phyloP scores from a whole-genome alignment of 2,113 vertebrate species.

The Trinectes maculatus region DNA sequence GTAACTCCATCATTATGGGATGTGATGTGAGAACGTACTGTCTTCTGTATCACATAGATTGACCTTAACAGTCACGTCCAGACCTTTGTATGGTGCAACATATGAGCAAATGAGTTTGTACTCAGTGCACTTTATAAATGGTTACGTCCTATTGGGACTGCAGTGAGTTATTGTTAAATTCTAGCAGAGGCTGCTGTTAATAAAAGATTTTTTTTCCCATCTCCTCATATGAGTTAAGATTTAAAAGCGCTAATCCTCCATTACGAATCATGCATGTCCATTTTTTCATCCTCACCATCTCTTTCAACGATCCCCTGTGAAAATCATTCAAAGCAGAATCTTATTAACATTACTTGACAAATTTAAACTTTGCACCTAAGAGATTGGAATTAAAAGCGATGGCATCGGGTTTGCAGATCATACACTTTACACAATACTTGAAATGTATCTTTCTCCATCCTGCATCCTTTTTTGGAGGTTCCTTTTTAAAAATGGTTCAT shows the following conservation, averaged over 20 bases:
- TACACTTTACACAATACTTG: neutral
- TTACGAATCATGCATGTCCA: neutral
- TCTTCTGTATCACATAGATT: neutral
- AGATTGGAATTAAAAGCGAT: too few relatives aligned
- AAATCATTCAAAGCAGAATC: neutral
- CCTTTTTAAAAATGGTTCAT: slow-evolving; percentile 15
- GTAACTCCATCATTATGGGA: neutral
- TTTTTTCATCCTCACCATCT: neutral
- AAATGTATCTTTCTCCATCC: slow-evolving; percentile 1
- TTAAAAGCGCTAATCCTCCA: neutral
- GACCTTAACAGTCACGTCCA: neutral
- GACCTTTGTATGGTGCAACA: too few relatives aligned
- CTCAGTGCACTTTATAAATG: neutral
- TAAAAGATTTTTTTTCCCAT: neutral
- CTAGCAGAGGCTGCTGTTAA: neutral
- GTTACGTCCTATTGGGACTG: neutral
- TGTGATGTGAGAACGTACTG: neutral
- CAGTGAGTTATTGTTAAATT: neutral
- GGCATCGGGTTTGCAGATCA: too few relatives aligned
- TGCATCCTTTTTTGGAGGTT: neutral
- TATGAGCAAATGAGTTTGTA: too few relatives aligned
- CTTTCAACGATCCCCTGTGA: slow-evolving; percentile 3
- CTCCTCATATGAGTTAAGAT: neutral
- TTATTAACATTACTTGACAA: neutral
- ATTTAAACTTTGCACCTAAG: slow-evolving; percentile 17